Evolutionary conservation across 2,113 vertebrate genomes (phyloP), one percentile per base, ranked within the genome.

Genomic region (Pholis gunnellus): DNA sequence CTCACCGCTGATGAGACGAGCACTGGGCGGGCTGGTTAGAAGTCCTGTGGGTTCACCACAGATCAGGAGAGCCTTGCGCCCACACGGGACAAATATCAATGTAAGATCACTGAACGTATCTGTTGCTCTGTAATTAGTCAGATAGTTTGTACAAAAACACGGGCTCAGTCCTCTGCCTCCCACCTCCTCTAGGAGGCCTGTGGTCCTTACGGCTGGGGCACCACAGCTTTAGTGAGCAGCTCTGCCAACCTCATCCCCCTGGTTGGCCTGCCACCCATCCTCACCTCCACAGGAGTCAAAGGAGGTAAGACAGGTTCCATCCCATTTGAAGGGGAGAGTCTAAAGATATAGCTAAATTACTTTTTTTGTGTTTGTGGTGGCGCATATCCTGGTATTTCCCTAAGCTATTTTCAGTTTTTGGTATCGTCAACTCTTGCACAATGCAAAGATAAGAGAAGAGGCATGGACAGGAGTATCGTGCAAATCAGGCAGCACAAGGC

Each of bases 221-320:
- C 91, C 84, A 95, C 97, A 86, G 94, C 97, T 94, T 96, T 97
- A 92, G 97, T 98, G 81, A 96, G 96, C 93, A 98, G 96, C 86
- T 97, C 97, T 78, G 95, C 96, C 92, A 99, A 99, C 89, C 96
- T 98, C 59, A 96, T 99, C 93, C 98, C 98, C 72, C 95, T 97
- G 91, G 96, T 97, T 68, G 98, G 97, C 13, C 97, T 99, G 88
- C 98, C 98, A 63, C 98, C 98, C 50, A 99, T 99, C 89, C 97
- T 99, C 72, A 99, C 98, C 88, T 99, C 98, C 83, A 99, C 97
- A 44, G 98, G 98, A 68, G 97, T 99, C 83, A 99, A 99, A 96
- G 98, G 98, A 97, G 98, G 98, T 98, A 88, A 54, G 71, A 70
- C 31, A 25, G 29, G 1, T 6, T 29, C 36, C 38, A 27, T 10